Evolutionary conservation across 2,888 invertebrate species (phyloP).

Genomic region (Leucozona laternaria): DNA sequence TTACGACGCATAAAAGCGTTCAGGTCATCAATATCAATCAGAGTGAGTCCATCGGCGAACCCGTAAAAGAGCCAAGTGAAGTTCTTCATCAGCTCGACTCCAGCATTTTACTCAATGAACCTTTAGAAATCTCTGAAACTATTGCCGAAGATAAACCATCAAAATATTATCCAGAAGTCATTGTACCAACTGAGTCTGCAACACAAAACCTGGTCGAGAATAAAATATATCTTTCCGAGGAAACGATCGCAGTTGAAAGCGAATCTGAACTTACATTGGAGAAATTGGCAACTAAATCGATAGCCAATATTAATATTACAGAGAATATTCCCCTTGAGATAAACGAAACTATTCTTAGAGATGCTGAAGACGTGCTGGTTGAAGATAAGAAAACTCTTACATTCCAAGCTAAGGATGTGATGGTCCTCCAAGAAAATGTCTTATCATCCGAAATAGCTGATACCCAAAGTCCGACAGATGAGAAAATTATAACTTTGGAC

Average conservation of each 20-base stretch:
- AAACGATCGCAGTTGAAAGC: constrained; percentile 88
- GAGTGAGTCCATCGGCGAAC: constrained; percentile 86
- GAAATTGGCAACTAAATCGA: constrained; percentile 81
- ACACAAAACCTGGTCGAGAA: constrained; percentile 87
- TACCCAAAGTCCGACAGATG: constrained; percentile 87
- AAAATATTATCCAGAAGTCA: constrained; percentile 91
- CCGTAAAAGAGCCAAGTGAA: constrained; percentile 86
- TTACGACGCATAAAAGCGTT: constrained; percentile 87
- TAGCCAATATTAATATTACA: constrained; percentile 79
- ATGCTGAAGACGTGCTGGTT: constrained; percentile 75
- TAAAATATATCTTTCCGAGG: constrained; percentile 87
- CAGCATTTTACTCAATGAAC: constrained; percentile 86
- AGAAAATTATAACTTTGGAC: constrained; percentile 84
- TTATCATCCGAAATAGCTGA: constrained; percentile 86
- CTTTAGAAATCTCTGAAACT: constrained; percentile 88
- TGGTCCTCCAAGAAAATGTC: constrained; percentile 85
- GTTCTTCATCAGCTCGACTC: constrained; percentile 83
- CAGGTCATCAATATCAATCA: constrained; percentile 88
- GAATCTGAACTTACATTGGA: constrained; percentile 86
- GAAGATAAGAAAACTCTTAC: constrained; percentile 45
- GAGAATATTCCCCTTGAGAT: constrained; percentile 82
- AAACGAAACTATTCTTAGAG: constrained; percentile 57
- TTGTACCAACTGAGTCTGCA: constrained; percentile 91
- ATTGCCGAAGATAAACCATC: constrained; percentile 89
- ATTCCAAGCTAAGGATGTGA: constrained; percentile 81